Evolutionary conservation across 1,140 invertebrate species (phyloP).

Genomic region (Ceratina australensis): DNA sequence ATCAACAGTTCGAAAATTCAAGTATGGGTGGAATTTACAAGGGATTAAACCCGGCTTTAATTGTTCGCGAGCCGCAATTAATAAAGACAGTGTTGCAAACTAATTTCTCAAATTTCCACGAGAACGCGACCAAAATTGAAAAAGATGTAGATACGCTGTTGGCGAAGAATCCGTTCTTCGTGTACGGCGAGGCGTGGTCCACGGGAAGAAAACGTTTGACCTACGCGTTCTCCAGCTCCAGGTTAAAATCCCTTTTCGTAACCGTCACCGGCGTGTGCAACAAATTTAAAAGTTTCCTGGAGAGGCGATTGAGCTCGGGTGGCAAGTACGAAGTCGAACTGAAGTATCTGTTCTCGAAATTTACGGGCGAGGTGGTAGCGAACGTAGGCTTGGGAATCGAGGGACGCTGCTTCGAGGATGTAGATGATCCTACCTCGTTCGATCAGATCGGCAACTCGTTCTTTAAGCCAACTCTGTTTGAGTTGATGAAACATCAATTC

Average conservation of each 20-base stretch:
- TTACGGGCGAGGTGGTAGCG: constrained; percentile 78
- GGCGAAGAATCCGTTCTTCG: constrained; percentile 69
- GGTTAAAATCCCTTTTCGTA: constrained; percentile 45
- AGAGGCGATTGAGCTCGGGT: constrained; percentile 17
- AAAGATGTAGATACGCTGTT: constrained; percentile 49
- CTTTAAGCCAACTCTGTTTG: constrained; percentile 32
- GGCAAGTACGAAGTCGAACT: constrained; percentile 59
- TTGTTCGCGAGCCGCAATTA: constrained; percentile 69
- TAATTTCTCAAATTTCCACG: constrained; percentile 65
- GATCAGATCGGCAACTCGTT: constrained; percentile 53
- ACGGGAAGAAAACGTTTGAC: constrained; percentile 33
- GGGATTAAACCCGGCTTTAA: constrained; percentile 50
- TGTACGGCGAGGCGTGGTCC: constrained; percentile 57
- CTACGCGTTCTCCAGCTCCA: constrained; percentile 49
- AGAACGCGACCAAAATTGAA: constrained; percentile 43
- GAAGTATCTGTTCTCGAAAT: constrained; percentile 72
- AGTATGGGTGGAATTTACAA: constrained; percentile 68
- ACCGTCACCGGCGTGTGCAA: constrained; percentile 30
- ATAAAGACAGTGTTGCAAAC: constrained; percentile 67
- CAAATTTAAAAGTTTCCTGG: constrained; percentile 50
- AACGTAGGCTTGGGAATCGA: constrained; percentile 77
- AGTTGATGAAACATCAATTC: neutral
- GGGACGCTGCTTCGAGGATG: constrained; percentile 54
- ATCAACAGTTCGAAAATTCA: neutral
- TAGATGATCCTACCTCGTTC: constrained; percentile 26